Evolutionary conservation across 2,797 vertebrate species (phyloP).

Genomic region (Mormyrops boulengeri): DNA sequence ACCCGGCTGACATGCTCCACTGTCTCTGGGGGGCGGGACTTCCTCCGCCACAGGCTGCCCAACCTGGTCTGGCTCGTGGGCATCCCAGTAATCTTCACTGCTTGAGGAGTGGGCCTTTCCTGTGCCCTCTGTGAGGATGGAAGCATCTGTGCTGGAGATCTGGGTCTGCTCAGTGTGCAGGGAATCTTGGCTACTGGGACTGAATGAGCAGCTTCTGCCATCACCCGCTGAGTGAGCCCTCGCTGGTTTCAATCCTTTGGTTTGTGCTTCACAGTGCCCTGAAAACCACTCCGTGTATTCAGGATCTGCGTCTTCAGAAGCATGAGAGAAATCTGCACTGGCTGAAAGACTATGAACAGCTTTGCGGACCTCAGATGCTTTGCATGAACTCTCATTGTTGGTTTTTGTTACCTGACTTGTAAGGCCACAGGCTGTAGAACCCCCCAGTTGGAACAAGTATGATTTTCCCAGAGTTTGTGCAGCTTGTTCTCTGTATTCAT

Average conservation of each 20-base stretch:
- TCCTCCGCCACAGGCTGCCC: constrained; percentile 35
- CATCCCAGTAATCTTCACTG: constrained; percentile 60
- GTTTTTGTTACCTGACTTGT: not conserved
- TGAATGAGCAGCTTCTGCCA: not conserved
- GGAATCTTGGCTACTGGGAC: not conserved
- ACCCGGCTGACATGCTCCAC: constrained; percentile 50
- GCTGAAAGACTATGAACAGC: constrained; percentile 18
- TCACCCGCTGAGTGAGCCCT: not conserved
- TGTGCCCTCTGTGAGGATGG: not conserved
- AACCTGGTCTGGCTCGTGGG: constrained; percentile 53
- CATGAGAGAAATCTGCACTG: constrained; percentile 27
- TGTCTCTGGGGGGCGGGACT: constrained; percentile 47
- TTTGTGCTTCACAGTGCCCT: constrained; percentile 52
- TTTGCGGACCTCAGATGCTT: not conserved
- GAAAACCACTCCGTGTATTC: constrained; percentile 39
- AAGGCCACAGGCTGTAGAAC: not conserved
- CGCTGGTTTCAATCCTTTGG: constrained; percentile 28
- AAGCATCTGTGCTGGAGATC: not conserved
- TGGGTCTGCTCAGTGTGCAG: constrained; percentile 17
- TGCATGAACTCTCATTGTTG: not conserved
- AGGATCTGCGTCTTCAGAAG: constrained; percentile 45
- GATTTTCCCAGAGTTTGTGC: not conserved
- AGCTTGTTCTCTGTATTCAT: not conserved
- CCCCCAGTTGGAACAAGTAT: not conserved
- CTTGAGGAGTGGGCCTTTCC: constrained; percentile 45